Evolutionary conservation across 1,140 invertebrate genomes (phyloP).

Genomic region (Pinna nobilis): DNA sequence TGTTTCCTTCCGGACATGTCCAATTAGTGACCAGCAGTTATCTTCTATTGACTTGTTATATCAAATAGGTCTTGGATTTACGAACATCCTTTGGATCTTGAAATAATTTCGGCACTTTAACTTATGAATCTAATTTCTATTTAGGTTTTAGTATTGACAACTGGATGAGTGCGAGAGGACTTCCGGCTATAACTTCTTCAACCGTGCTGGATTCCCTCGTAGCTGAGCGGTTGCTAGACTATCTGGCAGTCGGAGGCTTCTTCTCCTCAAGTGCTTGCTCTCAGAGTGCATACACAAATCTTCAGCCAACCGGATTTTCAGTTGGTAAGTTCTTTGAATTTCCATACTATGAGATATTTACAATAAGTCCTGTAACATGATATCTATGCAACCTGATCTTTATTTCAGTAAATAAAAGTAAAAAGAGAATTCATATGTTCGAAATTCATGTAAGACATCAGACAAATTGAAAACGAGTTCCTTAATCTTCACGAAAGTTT

Average conservation of each 20-base stretch:
- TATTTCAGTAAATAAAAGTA: not conserved
- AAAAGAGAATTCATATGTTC: not conserved
- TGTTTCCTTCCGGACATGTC: too few species aligned
- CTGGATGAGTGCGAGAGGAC: not conserved
- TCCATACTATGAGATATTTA: not conserved
- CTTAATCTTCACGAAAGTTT: too few species aligned
- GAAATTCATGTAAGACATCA: not conserved
- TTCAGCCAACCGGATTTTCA: slow-evolving; percentile 13
- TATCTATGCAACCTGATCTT: not conserved
- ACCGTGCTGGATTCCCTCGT: slow-evolving; percentile 7
- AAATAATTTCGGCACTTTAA: too few species aligned
- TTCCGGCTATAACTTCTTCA: not conserved
- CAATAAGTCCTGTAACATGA: not conserved
- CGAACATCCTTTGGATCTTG: too few species aligned
- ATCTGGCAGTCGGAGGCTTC: slow-evolving; percentile 24
- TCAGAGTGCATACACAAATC: slow-evolving; percentile 11
- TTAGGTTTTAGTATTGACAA: not conserved
- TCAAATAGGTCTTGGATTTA: too few species aligned
- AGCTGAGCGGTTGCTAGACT: slow-evolving; percentile 30
- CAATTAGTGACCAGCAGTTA: too few species aligned
- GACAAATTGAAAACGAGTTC: too few species aligned
- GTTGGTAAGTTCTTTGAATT: not conserved
- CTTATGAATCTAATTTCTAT: too few species aligned
- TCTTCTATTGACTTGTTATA: too few species aligned
- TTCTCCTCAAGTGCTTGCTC: slow-evolving; percentile 12